These are phyloP conservation scores for Silurus asotus DNA, from an alignment of 2,113 vertebrate genomes.

Conservation along the genomic window DNA sequence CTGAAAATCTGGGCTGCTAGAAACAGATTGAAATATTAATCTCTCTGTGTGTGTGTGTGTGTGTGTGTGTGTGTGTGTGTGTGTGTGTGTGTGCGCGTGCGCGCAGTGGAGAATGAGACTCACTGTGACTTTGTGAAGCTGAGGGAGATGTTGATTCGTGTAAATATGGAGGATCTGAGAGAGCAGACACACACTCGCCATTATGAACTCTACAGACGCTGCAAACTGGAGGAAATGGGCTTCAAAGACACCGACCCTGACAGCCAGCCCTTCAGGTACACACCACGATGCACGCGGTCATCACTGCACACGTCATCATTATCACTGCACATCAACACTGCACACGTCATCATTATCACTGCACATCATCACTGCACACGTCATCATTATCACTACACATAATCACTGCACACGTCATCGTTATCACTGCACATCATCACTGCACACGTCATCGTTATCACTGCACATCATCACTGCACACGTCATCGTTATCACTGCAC, in stretches of 20 bases:
- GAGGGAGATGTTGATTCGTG: slow-evolving; percentile 92
- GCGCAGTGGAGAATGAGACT: slow-evolving; percentile 91
- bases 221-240: slow-evolving; percentile 97
- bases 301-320: neutral
- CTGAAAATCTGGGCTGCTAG: neutral
- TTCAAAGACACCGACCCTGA: slow-evolving; percentile 97
- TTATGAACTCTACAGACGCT: slow-evolving; percentile 94
- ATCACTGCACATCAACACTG: too few relatives aligned
- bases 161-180: slow-evolving; percentile 98
- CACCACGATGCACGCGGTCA: too few relatives aligned
- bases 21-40: neutral
- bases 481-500: too few relatives aligned
- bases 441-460: too few relatives aligned
- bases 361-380: neutral
- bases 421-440: too few relatives aligned
- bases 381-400: too few relatives aligned
- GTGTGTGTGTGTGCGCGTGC: slow-evolving; percentile 36
- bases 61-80: slow-evolving; percentile 3
- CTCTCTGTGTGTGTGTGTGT: neutral
- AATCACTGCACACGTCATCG: too few relatives aligned
- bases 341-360: neutral
- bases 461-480: too few relatives aligned
- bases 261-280: slow-evolving; percentile 92
- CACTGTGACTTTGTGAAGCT: slow-evolving; percentile 98
- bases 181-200: slow-evolving; percentile 96